Percentiles rank a stretch among this genome's conserved stretches.
Conservation (phyloP, 2,888 invertebrate genomes). For the Campoplex nolae region DNA sequence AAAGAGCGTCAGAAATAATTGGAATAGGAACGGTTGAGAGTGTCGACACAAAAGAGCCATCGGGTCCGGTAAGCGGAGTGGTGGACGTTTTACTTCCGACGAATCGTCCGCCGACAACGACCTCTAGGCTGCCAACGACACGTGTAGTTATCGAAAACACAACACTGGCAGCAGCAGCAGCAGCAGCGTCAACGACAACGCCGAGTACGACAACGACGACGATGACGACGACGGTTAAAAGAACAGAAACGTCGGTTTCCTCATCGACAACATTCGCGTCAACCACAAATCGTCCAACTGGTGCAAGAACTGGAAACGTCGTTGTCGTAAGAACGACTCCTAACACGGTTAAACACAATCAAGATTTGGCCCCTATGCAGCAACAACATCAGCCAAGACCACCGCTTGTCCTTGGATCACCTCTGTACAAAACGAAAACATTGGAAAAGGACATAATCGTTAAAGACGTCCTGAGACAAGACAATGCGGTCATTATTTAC, state of each 20-base stretch:
- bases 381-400: slow-evolving; percentile 87
- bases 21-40: slow-evolving; percentile 87
- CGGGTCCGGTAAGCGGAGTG: slow-evolving; percentile 79
- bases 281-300: slow-evolving; percentile 76
- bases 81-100: slow-evolving; percentile 83
- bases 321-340: slow-evolving; percentile 81
- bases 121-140: slow-evolving; percentile 71
- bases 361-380: slow-evolving; percentile 73
- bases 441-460: slow-evolving; percentile 93
- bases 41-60: slow-evolving; percentile 83
- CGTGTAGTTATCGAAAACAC: slow-evolving; percentile 36
- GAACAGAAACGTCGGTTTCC: slow-evolving; percentile 82
- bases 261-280: slow-evolving; percentile 71
- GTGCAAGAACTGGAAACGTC: slow-evolving; percentile 80
- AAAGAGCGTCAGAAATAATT: slow-evolving; percentile 84
- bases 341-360: slow-evolving; percentile 74
- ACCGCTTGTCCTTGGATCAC: slow-evolving; percentile 90
- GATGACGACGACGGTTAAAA: slow-evolving; percentile 69
- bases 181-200: slow-evolving; percentile 66
- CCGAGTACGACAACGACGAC: slow-evolving; percentile 64
- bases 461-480: slow-evolving; percentile 93
- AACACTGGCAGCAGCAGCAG: slow-evolving; percentile 71
- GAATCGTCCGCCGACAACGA: slow-evolving; percentile 78
- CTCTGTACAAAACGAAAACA: slow-evolving; percentile 87
- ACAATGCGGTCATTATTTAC: slow-evolving; percentile 94